These are phyloP conservation scores for Oncopeltus fasciatus DNA, from an alignment of 1,140 invertebrate species.

Conservation along the genomic window DNA sequence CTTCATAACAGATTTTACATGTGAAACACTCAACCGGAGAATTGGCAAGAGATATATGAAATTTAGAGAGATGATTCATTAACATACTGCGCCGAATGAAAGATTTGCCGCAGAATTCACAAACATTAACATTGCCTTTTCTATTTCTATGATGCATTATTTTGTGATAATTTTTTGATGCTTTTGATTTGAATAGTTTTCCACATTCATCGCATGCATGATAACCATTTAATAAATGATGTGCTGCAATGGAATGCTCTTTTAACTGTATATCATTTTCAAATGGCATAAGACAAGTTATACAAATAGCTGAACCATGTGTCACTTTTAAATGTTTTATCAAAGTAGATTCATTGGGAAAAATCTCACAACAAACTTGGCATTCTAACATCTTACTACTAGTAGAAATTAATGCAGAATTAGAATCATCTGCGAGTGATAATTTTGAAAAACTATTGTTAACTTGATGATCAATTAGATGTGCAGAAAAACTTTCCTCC, in stretches of 20 bases:
- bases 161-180: slow-evolving; percentile 19
- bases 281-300: slow-evolving; percentile 17
- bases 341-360: slow-evolving; percentile 4
- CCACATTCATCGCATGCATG: slow-evolving; percentile 23
- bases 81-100: slow-evolving; percentile 21
- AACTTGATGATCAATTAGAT: neutral
- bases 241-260: slow-evolving; percentile 18
- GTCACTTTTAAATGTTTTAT: neutral
- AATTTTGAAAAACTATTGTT: no score
- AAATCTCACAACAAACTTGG: neutral
- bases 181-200: slow-evolving; percentile 18
- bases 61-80: slow-evolving; percentile 19
- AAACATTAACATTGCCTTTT: slow-evolving; percentile 17
- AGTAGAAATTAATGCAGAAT: neutral
- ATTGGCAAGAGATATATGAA: slow-evolving; percentile 16
- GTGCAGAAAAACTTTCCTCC: slow-evolving; percentile 13
- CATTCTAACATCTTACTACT: slow-evolving; percentile 9
- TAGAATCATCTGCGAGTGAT: neutral
- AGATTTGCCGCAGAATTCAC: slow-evolving; percentile 22
- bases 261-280: slow-evolving; percentile 19
- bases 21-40: slow-evolving; percentile 19
- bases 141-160: slow-evolving; percentile 15
- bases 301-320: slow-evolving; percentile 9
- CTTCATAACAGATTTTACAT: slow-evolving; percentile 22
- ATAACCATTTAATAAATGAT: neutral